Evolutionary conservation across 2,797 vertebrate genomes (phyloP), one percentile per base, ranked within the genome.

Genomic region (Cryptoblepharus egeriae): DNA sequence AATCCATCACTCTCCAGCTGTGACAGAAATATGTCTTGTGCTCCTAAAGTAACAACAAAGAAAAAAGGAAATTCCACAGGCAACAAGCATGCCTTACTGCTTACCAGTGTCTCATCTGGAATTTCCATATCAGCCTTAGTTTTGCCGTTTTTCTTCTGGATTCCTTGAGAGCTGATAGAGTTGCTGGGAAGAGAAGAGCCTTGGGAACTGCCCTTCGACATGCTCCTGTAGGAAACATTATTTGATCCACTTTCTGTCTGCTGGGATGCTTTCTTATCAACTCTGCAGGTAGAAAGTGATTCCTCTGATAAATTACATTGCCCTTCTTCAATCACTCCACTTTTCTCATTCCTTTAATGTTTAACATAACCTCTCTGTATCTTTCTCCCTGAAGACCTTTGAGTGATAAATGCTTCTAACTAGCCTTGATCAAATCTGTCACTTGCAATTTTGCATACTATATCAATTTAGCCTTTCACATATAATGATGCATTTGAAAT

Each of bases 211-310:
- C 95, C 95, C 96, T 97, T 97, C 92, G 94, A 94, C 87, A 95
- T 83, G n/a, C 90, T 96, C 95, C 97, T 97, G 96, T 83, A 95
- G 96, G 94, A 96, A 95, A 96, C 88, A 95, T 92, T 93, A 95
- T 96, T 96, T 95, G 94, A 96, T 97, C 94, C 92, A 92, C 94
- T 95, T 95, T 95, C 95, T 88, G 92, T 91, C 92, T 92, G 95
- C 90, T 82, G 86, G 93, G 91, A 86, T 92, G 92, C 94, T 94
- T 94, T 96, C 94, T 96, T 96, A 96, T 96, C 96, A 96, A 95
- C 95, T 94, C 94, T 90, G 93, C 93, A 96, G 94, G 94, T 96
- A 94, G 89, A 96, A 95, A 95, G 94, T 79, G 92, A 96, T 96
- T 96, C 92, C 91, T 94, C 91, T 96, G 95, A 96, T 97, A 95